Evolutionary conservation across 2,113 vertebrate genomes (phyloP).

Genomic region (Alligator sinensis): DNA sequence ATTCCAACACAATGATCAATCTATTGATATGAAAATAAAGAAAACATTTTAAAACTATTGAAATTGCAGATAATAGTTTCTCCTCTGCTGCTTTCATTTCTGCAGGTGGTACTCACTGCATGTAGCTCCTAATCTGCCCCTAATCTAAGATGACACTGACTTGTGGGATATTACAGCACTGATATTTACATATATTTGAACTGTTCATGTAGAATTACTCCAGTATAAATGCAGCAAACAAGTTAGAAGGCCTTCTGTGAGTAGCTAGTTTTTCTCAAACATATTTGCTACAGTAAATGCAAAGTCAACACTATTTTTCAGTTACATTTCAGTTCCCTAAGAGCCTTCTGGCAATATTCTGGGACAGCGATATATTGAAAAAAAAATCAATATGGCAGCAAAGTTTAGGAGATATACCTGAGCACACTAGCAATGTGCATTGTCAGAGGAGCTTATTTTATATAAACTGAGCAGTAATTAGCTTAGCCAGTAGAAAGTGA

Average conservation of each 20-base stretch:
- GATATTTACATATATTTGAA: not conserved
- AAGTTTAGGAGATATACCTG: not conserved
- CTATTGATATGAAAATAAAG: not conserved
- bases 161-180: not conserved
- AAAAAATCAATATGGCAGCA: not conserved
- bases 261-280: not conserved
- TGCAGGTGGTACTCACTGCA: not conserved
- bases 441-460: not conserved
- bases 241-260: not conserved
- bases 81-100: not conserved
- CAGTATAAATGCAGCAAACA: not conserved
- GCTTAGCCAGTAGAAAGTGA: not conserved
- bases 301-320: not conserved
- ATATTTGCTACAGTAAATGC: not conserved
- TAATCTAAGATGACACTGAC: not conserved
- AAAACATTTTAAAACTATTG: not conserved
- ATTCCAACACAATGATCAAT: not conserved
- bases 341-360: not conserved
- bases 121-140: not conserved
- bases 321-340: not conserved
- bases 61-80: not conserved
- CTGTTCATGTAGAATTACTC: conserved; percentile 8
- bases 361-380: not conserved
- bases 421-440: not conserved
- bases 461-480: not conserved